phyloP scores from a whole-genome alignment of 2,888 invertebrate species.

The Amblyjoppa proteus region DNA sequence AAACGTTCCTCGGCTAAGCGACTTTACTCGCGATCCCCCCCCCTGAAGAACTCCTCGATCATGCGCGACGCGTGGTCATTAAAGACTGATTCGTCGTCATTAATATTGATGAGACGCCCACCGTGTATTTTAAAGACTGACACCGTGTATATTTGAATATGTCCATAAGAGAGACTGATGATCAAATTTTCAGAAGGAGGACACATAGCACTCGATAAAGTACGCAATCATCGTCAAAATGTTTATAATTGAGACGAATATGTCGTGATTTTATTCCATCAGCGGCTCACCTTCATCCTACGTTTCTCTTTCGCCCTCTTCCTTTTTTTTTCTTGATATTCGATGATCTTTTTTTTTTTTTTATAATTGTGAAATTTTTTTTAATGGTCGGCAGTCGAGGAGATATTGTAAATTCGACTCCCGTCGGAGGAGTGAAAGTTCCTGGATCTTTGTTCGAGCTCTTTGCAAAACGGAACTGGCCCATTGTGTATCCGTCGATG shows the following conservation, averaged over 20 bases:
- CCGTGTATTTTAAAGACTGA: conserved; percentile 4
- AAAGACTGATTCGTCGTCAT: conserved; percentile 53
- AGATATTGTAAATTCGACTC: not conserved
- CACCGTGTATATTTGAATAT: conserved; percentile 1
- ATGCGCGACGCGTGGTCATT: conserved; percentile 61
- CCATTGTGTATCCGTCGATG: not conserved
- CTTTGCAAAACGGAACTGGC: not conserved
- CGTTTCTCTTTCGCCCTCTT: not conserved
- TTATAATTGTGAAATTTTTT: not conserved
- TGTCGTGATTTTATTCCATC: not conserved
- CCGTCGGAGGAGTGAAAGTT: conserved; percentile 15
- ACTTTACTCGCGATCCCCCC: conserved; percentile 32
- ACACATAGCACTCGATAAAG: not conserved
- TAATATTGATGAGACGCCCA: conserved; percentile 66
- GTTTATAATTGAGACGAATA: not conserved
- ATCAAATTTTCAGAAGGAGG: conserved; percentile 49
- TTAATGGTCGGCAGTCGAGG: not conserved
- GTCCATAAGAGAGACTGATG: not conserved
- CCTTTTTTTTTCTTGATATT: not conserved
- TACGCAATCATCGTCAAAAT: not conserved
- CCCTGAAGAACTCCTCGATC: conserved; percentile 13
- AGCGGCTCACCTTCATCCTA: not conserved
- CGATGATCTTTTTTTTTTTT: not conserved
- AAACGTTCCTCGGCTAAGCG: conserved; percentile 40
- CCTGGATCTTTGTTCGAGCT: not conserved